These are phyloP conservation scores for Drosophila ohnishii DNA, from an alignment of 1,140 invertebrate species.

Conservation along the genomic window DNA sequence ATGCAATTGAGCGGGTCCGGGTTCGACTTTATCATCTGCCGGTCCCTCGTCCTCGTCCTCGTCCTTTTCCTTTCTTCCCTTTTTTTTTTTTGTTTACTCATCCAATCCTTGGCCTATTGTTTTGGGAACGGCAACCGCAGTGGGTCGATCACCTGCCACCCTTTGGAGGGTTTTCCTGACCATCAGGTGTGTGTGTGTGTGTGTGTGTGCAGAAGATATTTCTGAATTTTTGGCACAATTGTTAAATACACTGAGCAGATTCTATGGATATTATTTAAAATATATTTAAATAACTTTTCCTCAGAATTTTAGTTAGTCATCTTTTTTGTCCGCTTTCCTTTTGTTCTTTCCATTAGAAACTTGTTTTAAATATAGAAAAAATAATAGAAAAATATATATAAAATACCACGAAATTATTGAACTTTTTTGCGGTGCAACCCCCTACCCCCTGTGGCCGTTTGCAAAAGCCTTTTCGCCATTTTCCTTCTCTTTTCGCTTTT, in stretches of 20 bases:
- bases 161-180: neutral
- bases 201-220: neutral
- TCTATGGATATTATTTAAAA: neutral
- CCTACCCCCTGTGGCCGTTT: neutral
- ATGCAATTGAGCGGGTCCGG: constrained; percentile 63
- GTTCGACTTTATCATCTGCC: constrained; percentile 21
- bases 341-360: neutral
- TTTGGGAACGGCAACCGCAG: constrained; percentile 48
- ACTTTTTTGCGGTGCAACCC: constrained; percentile 8
- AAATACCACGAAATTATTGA: neutral
- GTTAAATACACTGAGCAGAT: neutral
- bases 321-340: neutral
- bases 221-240: constrained; percentile 3
- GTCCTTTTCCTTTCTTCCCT: neutral
- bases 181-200: neutral
- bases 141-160: neutral
- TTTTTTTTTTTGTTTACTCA: neutral
- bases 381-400: neutral
- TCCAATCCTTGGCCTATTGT: constrained; percentile 53
- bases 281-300: neutral
- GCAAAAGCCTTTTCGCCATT: constrained; percentile 12
- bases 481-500: constrained; percentile 5
- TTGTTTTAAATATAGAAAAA: too few relatives aligned
- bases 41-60: neutral
- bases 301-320: too few relatives aligned